Conservation (phyloP, 2,888 invertebrate species). For the Boloria euphrosyne region DNA sequence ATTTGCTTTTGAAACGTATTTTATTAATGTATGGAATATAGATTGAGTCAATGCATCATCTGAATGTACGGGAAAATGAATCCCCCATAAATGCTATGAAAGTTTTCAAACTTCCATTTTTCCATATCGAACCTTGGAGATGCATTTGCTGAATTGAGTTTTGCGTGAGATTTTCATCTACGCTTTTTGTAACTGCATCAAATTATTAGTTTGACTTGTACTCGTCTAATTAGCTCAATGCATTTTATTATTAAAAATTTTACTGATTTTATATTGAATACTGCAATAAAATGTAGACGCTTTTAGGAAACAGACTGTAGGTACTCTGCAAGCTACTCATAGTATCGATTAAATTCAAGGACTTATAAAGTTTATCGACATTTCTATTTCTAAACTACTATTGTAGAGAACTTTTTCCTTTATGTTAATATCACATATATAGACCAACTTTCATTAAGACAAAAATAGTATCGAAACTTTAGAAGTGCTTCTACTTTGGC, state of each 20-base stretch:
- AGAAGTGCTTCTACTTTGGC: too few relatives aligned
- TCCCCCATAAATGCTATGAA: too few relatives aligned
- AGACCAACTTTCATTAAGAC: too few relatives aligned
- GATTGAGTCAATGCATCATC: constrained; percentile 17
- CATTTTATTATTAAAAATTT: background rate
- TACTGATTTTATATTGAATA: background rate
- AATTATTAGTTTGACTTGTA: background rate
- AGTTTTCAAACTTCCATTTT: too few relatives aligned
- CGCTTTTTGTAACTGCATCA: constrained; percentile 14
- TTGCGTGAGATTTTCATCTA: constrained; percentile 11
- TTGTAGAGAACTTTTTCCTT: too few relatives aligned
- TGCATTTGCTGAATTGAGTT: constrained; percentile 11
- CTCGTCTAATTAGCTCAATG: background rate
- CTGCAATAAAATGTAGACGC: background rate
- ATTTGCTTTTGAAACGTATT: constrained; percentile 21
- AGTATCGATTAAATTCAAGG: too few relatives aligned
- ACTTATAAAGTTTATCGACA: too few relatives aligned
- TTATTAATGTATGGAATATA: constrained; percentile 8
- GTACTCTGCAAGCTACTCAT: too few relatives aligned
- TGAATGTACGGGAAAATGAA: too few relatives aligned
- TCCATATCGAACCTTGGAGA: background rate
- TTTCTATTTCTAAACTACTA: too few relatives aligned
- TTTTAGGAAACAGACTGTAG: too few relatives aligned
- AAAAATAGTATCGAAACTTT: background rate
- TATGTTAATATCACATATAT: too few relatives aligned